Evolutionary conservation across 2,888 invertebrate species (phyloP).

Genomic region (Argynnis bischoffii): DNA sequence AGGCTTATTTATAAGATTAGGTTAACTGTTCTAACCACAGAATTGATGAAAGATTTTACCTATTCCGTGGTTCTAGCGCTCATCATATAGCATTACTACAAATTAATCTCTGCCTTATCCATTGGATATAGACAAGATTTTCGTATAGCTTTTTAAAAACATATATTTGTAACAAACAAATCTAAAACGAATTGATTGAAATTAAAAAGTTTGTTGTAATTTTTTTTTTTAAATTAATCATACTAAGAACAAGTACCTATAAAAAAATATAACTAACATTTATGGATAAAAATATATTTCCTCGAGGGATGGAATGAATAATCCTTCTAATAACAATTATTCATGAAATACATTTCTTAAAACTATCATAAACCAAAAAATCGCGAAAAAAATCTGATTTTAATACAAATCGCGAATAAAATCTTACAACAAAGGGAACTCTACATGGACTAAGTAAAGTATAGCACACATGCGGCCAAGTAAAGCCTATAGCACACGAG

Average conservation of each 20-base stretch:
- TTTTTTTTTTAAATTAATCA: no score
- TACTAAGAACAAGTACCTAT: no score
- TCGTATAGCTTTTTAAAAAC: background rate
- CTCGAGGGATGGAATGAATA: no score
- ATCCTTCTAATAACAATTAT: no score
- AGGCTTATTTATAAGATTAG: conserved; percentile 12
- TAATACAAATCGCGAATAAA: conserved; percentile 27
- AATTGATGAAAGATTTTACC: no score
- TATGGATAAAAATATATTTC: no score
- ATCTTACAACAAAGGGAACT: conserved; percentile 34
- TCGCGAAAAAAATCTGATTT: conserved; percentile 20
- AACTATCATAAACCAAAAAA: conserved; percentile 7
- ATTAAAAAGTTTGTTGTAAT: no score
- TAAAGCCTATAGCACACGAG: conserved; percentile 39
- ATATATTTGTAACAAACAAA: background rate
- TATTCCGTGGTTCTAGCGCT: conserved; percentile 3
- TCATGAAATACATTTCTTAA: background rate
- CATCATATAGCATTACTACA: background rate
- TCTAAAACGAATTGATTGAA: no score
- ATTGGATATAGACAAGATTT: background rate
- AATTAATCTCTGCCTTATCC: background rate
- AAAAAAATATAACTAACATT: no score
- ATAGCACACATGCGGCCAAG: conserved; percentile 50
- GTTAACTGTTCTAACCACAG: conserved; percentile 15
- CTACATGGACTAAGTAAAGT: conserved; percentile 48